These are phyloP conservation scores for Anoplophora glabripennis DNA, from an alignment of 1,140 invertebrate species.

Conservation along the genomic window DNA sequence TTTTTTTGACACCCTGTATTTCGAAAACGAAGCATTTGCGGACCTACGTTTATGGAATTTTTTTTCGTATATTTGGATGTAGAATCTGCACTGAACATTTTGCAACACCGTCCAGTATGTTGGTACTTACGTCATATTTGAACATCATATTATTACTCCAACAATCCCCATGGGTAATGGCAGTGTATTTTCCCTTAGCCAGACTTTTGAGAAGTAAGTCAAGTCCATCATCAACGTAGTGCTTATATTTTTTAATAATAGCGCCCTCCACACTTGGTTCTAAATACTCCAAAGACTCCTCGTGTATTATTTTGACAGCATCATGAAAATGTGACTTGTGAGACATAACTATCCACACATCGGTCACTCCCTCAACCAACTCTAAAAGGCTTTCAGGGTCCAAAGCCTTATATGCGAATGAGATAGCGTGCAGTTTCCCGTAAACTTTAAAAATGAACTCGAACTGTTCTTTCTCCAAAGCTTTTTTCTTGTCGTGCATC, in stretches of 20 bases:
- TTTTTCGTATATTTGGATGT: no score
- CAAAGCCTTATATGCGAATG: constrained; percentile 49
- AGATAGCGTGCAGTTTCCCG: constrained; percentile 29
- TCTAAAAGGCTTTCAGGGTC: constrained; percentile 28
- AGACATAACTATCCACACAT: constrained; percentile 37
- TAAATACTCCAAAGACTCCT: neutral
- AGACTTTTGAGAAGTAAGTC: constrained; percentile 11
- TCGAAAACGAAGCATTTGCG: no score
- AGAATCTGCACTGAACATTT: no score
- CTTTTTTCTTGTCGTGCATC: constrained; percentile 10
- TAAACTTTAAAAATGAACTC: constrained; percentile 14
- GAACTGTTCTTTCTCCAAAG: constrained; percentile 9
- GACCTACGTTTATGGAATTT: no score
- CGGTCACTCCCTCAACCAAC: neutral
- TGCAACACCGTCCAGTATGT: no score
- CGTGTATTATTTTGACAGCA: neutral
- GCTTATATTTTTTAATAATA: constrained; percentile 12
- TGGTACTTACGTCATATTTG: constrained; percentile 23
- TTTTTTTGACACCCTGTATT: no score
- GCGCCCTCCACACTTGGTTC: neutral
- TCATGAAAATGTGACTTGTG: neutral
- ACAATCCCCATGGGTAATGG: constrained; percentile 24
- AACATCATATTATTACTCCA: constrained; percentile 30
- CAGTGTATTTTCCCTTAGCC: constrained; percentile 21
- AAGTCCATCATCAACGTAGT: neutral